Evolutionary conservation across 2,113 vertebrate genomes (phyloP), one percentile per base, ranked within the genome.

Genomic region (Okapia johnstoni): DNA sequence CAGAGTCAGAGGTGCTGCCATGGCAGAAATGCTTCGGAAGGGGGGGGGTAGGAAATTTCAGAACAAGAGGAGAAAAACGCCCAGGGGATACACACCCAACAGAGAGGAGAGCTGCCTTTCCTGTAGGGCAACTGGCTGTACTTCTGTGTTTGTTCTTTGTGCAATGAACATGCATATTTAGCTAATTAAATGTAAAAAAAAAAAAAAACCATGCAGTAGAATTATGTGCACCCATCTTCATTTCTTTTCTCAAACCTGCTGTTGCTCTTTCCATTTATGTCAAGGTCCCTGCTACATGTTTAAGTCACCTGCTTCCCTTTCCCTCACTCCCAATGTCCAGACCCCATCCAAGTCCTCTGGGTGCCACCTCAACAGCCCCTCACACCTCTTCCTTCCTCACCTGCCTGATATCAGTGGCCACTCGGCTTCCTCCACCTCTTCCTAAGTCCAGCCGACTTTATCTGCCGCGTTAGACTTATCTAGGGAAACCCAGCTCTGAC

Each of bases 211-310:
- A 55, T 25, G n/a, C 52, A 36, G 54, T 57, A 19, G 81, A 43
- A 84, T 28, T 43, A 25, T 28, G 26, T 28, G 36, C 26, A 9
- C 54, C 14, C 13, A 6, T 43, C 40, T 57, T 83, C 52, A 55
- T 83, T 36, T 84, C 54, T 43, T 40, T 84, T 28, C n/a, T 10
- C 81, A 84, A 28, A 43, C n/a, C 23, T 57, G 5, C 81, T n/a
- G 25, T 36, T 25, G 80, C 26, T 57, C 54, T 57, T 17, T 17
- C n/a, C 13, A 55, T 16, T 28, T 15, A 3, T 58, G 23, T 84
- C n/a, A 16, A 2, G 4, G 54, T 14, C 54, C 4, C 33, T 4
- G n/a, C 36, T 57, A 55, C 13, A 3, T 2, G 2, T 40, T 5
- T 84, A 26, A 16, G 3, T 43, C 36, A 40, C 7, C 15, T 19